These are phyloP conservation scores for Mantis religiosa DNA, from an alignment of 2,888 invertebrate species.

Conservation along the genomic window DNA sequence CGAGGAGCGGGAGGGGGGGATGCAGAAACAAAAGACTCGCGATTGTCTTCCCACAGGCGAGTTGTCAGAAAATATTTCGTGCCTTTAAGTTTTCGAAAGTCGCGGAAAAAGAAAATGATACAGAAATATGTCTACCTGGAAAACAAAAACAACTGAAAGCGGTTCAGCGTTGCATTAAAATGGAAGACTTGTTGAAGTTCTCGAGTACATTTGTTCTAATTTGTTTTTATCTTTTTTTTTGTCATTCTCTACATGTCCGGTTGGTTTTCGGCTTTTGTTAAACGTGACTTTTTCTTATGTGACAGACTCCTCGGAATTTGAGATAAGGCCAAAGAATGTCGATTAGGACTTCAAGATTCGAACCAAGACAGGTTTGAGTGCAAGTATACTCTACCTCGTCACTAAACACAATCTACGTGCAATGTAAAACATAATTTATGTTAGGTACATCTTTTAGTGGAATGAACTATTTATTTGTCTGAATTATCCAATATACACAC, in stretches of 20 bases:
- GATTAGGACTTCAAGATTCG: not conserved
- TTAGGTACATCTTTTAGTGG: too few species aligned
- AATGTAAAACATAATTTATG: too few species aligned
- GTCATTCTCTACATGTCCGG: not conserved
- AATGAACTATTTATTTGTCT: too few species aligned
- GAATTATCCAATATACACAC: too few species aligned
- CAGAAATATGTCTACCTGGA: not conserved
- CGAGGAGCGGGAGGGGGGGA: not conserved
- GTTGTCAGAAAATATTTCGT: not conserved
- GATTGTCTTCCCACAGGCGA: not conserved
- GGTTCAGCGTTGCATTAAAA: not conserved
- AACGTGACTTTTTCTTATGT: not conserved
- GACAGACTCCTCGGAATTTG: not conserved
- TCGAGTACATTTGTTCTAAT: not conserved
- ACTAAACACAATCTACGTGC: too few species aligned
- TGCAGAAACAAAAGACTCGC: not conserved
- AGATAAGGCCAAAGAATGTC: not conserved
- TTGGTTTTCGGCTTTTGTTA: not conserved
- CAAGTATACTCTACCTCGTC: not conserved
- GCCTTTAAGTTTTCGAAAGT: not conserved
- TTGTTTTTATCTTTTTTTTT: not conserved
- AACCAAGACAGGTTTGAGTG: not conserved
- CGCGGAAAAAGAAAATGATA: not conserved
- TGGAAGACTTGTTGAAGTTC: not conserved
- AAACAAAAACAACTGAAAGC: not conserved